Evolutionary conservation across 2,113 vertebrate species (phyloP), one percentile per base, ranked within the genome.

Genomic region (Chloebia gouldiae): DNA sequence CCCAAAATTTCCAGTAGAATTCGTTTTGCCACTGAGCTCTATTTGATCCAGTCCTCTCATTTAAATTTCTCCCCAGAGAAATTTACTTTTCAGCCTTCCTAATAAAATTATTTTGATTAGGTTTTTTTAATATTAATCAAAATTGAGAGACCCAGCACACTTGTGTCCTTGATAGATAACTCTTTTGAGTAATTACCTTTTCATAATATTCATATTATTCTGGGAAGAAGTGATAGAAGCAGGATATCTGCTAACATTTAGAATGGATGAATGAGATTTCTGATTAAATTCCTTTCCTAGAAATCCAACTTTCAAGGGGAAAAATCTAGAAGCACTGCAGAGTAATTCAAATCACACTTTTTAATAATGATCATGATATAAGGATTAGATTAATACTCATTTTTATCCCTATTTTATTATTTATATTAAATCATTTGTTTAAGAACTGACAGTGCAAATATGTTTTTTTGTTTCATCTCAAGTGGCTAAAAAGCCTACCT

Each of bases 211-310:
- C 4, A 37, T 35, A 72, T 61, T 63, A 28, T 91, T 92, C 76
- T 80, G 49, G 44, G 45, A 93, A 82, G 20, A 73, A 71, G 88
- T 81, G 85, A 68, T 51, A 40, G 81, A 82, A 93, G 5, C 40
- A 93, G 59, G 70, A 95, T 92, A 90, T 78, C 72, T 96, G 59
- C 39, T 86, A 91, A 96, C 39, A 68, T 90, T 91, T 92, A 92
- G 33, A 93, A 91, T 69, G 33, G 27, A 83, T 89, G 93, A 87
- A 80, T 89, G 57, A 93, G 59, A 82, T 92, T 97, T 82, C 57
- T 86, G 76, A 80, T 81, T 66, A 78, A 94, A 93, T 92, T 81
- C 19, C 8, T 84, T 93, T 77, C 63, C 7, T 72, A 72, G 28
- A 85, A 90, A 84, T 71, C 14, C 11, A 90, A 4, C 19, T 81